Conservation (phyloP, 2,113 vertebrate genomes). For the Psilopogon haemacephalus region DNA sequence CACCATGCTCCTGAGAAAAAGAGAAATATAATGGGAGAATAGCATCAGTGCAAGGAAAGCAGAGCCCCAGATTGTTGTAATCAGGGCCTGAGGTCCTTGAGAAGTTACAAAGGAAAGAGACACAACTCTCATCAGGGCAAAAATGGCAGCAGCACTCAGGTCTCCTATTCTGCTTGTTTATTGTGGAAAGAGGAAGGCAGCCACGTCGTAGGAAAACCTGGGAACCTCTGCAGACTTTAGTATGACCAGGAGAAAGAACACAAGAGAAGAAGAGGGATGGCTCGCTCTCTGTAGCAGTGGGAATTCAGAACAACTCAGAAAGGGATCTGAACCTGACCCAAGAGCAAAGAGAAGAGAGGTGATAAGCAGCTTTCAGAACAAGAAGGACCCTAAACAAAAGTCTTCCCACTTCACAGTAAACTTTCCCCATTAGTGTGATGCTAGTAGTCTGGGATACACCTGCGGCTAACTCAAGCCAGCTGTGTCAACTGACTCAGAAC, state of each 20-base stretch:
- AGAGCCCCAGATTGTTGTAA: rapidly evolving
- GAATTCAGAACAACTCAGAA: background rate
- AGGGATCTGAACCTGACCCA: background rate
- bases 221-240: background rate
- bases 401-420: too few relatives aligned
- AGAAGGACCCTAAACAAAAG: too few relatives aligned
- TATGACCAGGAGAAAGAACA: background rate
- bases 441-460: too few relatives aligned
- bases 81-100: background rate
- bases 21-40: background rate
- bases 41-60: background rate
- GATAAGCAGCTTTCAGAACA: background rate
- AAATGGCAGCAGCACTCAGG: background rate
- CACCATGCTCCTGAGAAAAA: background rate
- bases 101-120: background rate
- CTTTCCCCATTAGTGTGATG: too few relatives aligned
- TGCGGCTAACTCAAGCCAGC: too few relatives aligned
- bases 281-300: background rate
- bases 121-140: background rate
- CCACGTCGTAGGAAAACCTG: background rate
- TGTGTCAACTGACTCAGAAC: too few relatives aligned
- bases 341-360: background rate
- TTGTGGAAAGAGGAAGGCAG: background rate
- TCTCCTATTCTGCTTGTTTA: background rate
- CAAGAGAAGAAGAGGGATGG: background rate